Conservation (phyloP, 2,797 vertebrate genomes). For the Danio choprae region DNA sequence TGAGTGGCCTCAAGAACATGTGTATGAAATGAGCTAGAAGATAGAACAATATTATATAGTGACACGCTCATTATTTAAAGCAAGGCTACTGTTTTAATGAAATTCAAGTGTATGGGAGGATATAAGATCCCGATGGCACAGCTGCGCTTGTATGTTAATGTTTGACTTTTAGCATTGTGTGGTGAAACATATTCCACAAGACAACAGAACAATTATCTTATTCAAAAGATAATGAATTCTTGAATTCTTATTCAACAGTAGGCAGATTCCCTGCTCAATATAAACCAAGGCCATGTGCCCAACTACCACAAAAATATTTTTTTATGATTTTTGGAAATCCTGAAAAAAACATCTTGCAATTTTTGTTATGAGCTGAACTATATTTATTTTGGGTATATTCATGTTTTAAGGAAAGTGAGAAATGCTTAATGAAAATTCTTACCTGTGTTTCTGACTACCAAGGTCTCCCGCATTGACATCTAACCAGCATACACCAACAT, state of each 20-base stretch:
- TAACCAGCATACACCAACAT: too few species aligned
- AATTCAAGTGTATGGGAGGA: not conserved
- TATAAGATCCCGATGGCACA: not conserved
- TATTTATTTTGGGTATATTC: not conserved
- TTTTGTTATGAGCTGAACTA: not conserved
- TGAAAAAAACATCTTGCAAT: not conserved
- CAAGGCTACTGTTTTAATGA: conserved; percentile 18
- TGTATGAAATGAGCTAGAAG: conserved; percentile 31
- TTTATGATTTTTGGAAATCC: not conserved
- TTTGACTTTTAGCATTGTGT: not conserved
- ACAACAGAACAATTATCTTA: not conserved
- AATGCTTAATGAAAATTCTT: not conserved
- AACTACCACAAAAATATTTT: not conserved
- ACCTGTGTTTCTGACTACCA: not conserved
- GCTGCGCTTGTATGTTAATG: not conserved
- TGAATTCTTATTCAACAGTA: not conserved
- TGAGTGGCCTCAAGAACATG: conserved; percentile 21
- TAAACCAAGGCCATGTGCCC: not conserved
- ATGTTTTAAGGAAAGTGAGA: not conserved
- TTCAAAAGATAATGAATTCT: not conserved
- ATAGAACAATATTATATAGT: conserved; percentile 22
- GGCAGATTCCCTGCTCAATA: not conserved
- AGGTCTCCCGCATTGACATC: not conserved
- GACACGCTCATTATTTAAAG: conserved; percentile 41
- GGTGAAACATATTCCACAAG: not conserved